These are phyloP conservation scores for Callosobruchus maculatus DNA, from an alignment of 2,888 invertebrate genomes.

Conservation along the genomic window DNA sequence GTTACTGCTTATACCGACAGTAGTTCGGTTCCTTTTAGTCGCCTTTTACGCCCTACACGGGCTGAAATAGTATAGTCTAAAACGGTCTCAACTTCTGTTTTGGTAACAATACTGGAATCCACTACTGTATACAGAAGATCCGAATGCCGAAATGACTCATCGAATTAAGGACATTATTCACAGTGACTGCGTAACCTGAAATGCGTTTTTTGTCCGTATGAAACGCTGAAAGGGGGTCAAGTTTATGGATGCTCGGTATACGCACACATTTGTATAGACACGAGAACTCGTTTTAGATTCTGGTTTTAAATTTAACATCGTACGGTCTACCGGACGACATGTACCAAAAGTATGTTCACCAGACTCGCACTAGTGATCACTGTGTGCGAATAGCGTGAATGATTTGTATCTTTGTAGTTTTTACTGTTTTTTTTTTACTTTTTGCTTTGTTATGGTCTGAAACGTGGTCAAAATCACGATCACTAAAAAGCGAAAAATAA, in stretches of 20 bases:
- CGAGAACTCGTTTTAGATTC: background rate
- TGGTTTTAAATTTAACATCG: background rate
- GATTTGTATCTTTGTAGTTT: background rate
- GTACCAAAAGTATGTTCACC: background rate
- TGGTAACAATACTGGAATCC: background rate
- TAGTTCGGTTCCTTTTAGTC: too few relatives aligned
- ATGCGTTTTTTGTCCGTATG: background rate
- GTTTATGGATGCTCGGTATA: background rate
- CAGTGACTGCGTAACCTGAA: background rate
- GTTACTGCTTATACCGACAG: too few relatives aligned
- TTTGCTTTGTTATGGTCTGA: too few relatives aligned
- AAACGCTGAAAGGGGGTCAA: background rate
- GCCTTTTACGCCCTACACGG: too few relatives aligned
- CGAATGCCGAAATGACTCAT: background rate
- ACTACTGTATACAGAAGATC: background rate
- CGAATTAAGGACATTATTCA: background rate
- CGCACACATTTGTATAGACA: background rate
- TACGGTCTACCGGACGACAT: background rate
- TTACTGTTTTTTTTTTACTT: background rate
- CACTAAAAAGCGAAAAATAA: too few relatives aligned
- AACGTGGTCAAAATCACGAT: too few relatives aligned
- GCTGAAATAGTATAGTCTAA: too few relatives aligned
- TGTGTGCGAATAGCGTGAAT: background rate
- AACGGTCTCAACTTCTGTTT: too few relatives aligned
- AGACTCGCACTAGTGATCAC: background rate